Percentiles rank a stretch among this genome's conserved stretches.
Evolutionary conservation across 2,113 vertebrate species (phyloP).

Genomic region (Chionomys nivalis): DNA sequence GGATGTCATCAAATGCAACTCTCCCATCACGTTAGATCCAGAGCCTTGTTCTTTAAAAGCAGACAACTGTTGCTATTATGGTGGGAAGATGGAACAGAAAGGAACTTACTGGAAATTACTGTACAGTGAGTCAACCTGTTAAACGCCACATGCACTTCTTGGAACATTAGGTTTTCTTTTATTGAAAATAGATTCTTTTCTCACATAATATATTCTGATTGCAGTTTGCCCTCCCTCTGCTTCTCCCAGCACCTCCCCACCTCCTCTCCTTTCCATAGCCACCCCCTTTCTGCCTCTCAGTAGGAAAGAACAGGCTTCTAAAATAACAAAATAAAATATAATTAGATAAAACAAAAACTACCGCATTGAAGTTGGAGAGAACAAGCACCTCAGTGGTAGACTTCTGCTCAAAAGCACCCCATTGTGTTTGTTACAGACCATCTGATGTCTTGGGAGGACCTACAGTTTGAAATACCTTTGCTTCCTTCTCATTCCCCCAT

Average conservation of each 20-base stretch:
- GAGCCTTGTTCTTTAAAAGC: not conserved
- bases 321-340: not conserved
- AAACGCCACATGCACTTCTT: constrained; percentile 32
- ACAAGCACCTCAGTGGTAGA: not conserved
- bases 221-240: not conserved
- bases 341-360: not conserved
- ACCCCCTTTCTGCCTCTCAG: not conserved
- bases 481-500: not conserved
- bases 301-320: not conserved
- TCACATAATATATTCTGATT: not conserved
- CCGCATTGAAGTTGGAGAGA: not conserved
- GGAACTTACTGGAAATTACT: not conserved
- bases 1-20: not conserved
- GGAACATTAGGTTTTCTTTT: constrained; percentile 12
- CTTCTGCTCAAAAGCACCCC: not conserved
- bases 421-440: not conserved
- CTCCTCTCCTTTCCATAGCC: not conserved
- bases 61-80: constrained; percentile 1
- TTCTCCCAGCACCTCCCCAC: not conserved
- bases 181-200: not conserved
- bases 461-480: not conserved
- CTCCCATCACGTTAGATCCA: not conserved
- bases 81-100: constrained; percentile 23
- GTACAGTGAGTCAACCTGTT: not conserved
- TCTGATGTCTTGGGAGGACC: too few relatives aligned